A percentile compares a stretch with the other conserved stretches of the same genome.
Conservation (phyloP, 2,888 invertebrate genomes). For the Calliscelio sp. region DNA sequence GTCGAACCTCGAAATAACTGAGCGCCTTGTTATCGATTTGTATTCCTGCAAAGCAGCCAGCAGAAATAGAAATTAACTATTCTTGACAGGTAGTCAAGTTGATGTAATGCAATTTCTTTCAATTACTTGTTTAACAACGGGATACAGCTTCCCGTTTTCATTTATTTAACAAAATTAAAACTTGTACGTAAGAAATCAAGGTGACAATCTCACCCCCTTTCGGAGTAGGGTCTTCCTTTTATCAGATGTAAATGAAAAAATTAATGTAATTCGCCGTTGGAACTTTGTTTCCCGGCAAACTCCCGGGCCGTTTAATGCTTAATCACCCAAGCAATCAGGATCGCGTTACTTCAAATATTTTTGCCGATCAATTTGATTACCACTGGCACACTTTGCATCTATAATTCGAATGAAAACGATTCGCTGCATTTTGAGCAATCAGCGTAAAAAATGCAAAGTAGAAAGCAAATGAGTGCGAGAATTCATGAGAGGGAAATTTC, state of each 20-base stretch:
- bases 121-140: conserved; percentile 49
- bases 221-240: too few relatives aligned
- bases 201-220: too few relatives aligned
- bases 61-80: conserved; percentile 57
- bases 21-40: conserved; percentile 48
- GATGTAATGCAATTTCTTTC: conserved; percentile 59
- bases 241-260: conserved; percentile 45
- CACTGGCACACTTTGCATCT: conserved; percentile 10
- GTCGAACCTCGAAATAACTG: conserved; percentile 22
- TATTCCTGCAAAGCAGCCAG: conserved; percentile 18
- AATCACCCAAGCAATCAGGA: conserved; percentile 24
- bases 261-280: conserved; percentile 9
- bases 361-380: conserved; percentile 34
- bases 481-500: conserved; percentile 49
- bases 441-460: conserved; percentile 51
- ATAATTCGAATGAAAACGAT: conserved; percentile 4
- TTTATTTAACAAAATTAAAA: conserved; percentile 54
- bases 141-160: conserved; percentile 49
- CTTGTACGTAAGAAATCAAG: conserved; percentile 36
- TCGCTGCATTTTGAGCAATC: conserved; percentile 43
- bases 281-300: not conserved
- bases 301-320: conserved; percentile 13
- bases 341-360: conserved; percentile 35
- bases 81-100: conserved; percentile 51
- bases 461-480: conserved; percentile 45